These are phyloP conservation scores for Caranx ignobilis DNA, from an alignment of 2,113 vertebrate genomes.

Conservation along the genomic window DNA sequence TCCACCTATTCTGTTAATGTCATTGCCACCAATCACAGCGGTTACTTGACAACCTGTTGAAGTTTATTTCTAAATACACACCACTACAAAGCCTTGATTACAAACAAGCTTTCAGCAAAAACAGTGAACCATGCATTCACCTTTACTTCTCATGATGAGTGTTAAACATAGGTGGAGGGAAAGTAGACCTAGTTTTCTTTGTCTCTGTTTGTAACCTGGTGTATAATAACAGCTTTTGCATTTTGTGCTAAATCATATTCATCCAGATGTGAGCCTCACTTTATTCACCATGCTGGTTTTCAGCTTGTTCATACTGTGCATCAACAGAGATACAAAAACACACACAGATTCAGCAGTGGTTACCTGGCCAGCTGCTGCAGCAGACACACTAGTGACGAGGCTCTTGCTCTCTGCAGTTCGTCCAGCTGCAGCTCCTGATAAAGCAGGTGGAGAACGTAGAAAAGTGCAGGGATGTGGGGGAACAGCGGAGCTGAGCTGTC, in stretches of 20 bases:
- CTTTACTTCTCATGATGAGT: conserved; percentile 12
- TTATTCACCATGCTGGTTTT: not conserved
- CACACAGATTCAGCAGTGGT: not conserved
- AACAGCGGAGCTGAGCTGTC: conserved; percentile 94
- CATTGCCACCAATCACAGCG: conserved; percentile 50
- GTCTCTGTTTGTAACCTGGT: conserved; percentile 5
- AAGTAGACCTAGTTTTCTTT: conserved; percentile 23
- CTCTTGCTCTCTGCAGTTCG: conserved; percentile 91
- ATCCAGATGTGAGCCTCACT: not conserved
- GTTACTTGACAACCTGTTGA: conserved; percentile 56
- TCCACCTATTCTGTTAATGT: conserved; percentile 48
- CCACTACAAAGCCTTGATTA: conserved; percentile 43
- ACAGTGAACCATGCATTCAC: conserved; percentile 36
- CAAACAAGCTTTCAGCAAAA: conserved; percentile 27
- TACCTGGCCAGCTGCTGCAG: conserved; percentile 97
- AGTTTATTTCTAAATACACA: conserved; percentile 40
- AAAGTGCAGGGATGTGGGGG: conserved; percentile 92
- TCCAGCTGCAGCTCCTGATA: conserved; percentile 97
- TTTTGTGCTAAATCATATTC: not conserved
- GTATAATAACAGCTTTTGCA: not conserved
- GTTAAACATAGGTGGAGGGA: not conserved
- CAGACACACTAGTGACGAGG: conserved; percentile 89
- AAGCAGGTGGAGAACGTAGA: conserved; percentile 95
- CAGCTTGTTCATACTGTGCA: not conserved
- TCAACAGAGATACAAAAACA: not conserved